Conservation (phyloP, 2,888 invertebrate genomes). For the Proisotoma minuta region DNA sequence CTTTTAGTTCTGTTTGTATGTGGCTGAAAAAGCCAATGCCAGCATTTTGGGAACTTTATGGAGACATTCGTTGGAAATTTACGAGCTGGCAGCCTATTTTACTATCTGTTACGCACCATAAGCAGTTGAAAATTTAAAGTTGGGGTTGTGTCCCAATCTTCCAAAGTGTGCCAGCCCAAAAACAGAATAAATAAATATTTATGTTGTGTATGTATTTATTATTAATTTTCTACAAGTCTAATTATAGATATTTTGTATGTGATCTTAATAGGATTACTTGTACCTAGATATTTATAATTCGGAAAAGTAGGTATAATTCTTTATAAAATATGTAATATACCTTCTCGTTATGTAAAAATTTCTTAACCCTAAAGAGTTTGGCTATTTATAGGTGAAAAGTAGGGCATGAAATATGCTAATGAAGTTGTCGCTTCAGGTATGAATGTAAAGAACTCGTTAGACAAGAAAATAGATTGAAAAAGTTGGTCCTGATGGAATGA, state of each 20-base stretch:
- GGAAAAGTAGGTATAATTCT: too few relatives aligned
- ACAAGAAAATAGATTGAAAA: conserved; percentile 15
- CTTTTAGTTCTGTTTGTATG: neutral
- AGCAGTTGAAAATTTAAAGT: conserved; percentile 10
- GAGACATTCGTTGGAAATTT: conserved; percentile 17
- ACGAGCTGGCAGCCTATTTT: conserved; percentile 14
- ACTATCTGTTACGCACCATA: conserved; percentile 13
- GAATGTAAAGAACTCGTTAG: conserved; percentile 10
- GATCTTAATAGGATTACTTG: too few relatives aligned
- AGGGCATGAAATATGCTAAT: conserved; percentile 16
- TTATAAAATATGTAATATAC: too few relatives aligned
- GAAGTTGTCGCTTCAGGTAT: conserved; percentile 9
- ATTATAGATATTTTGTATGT: too few relatives aligned
- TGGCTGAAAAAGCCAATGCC: conserved; percentile 2
- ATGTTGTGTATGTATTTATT: too few relatives aligned
- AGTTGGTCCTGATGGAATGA: conserved; percentile 1
- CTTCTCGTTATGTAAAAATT: too few relatives aligned
- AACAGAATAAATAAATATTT: too few relatives aligned
- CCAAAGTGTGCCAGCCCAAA: conserved; percentile 16
- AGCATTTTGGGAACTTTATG: conserved; percentile 16
- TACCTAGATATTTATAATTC: too few relatives aligned
- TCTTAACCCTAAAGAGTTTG: neutral
- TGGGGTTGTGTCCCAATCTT: conserved; percentile 16
- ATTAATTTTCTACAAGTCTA: too few relatives aligned
- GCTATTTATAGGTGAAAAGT: neutral